Percentiles rank a stretch among this genome's conserved stretches.
phyloP scores from a whole-genome alignment of 2,888 invertebrate genomes.

The Bimastos eiseni region DNA sequence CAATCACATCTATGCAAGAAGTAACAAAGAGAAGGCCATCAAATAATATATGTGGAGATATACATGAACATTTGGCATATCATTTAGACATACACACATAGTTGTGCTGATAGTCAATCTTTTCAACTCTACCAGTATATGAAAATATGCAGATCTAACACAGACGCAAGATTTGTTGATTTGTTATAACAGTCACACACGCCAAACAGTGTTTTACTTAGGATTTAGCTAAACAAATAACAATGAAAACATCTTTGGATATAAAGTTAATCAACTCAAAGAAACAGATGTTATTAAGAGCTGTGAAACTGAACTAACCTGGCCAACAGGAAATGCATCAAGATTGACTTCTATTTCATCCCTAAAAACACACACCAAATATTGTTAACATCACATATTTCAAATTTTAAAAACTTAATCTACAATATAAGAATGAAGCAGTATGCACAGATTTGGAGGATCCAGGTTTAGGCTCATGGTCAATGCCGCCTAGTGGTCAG shows the following conservation, averaged over 20 bases:
- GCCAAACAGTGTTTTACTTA: neutral
- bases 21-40: neutral
- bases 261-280: neutral
- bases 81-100: neutral
- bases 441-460: neutral
- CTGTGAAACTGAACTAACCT: conserved; percentile 47
- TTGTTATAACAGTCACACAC: neutral
- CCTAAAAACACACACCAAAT: conserved; percentile 46
- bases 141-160: neutral
- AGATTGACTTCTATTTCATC: conserved; percentile 58
- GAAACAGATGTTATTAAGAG: neutral
- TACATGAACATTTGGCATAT: neutral
- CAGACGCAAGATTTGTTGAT: no score
- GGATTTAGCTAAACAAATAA: neutral
- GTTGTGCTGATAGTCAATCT: neutral
- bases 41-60: neutral
- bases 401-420: neutral
- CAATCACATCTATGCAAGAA: neutral
- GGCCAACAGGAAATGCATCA: conserved; percentile 54
- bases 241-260: neutral
- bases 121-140: neutral
- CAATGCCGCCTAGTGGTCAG: neutral
- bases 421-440: neutral
- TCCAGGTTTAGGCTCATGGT: neutral
- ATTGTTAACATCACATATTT: neutral